Conservation (phyloP, 2,888 invertebrate species). For the Hypsopygia costalis region DNA sequence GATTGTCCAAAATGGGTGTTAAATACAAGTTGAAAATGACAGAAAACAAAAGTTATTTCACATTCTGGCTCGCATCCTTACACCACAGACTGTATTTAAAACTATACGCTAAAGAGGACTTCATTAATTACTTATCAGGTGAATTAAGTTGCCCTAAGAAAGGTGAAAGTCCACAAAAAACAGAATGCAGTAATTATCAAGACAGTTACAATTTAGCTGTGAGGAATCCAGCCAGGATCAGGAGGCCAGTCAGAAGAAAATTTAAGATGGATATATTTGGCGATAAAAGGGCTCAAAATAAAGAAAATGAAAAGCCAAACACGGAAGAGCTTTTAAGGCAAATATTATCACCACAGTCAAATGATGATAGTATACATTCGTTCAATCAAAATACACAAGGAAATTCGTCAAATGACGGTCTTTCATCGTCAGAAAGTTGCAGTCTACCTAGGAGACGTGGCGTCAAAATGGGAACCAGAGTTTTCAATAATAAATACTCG, state of each 20-base stretch:
- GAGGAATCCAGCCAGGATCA: slow-evolving; percentile 57
- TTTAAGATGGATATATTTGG: slow-evolving; percentile 73
- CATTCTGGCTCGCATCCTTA: slow-evolving; percentile 88
- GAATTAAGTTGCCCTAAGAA: slow-evolving; percentile 77
- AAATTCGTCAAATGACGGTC: slow-evolving; percentile 66
- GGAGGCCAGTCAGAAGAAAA: slow-evolving; percentile 71
- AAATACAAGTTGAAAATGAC: slow-evolving; percentile 88
- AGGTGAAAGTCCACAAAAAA: slow-evolving; percentile 43
- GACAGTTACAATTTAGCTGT: slow-evolving; percentile 76
- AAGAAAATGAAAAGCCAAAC: slow-evolving; percentile 84
- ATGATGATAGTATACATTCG: slow-evolving; percentile 44
- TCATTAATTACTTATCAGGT: slow-evolving; percentile 82
- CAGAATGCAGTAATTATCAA: slow-evolving; percentile 69
- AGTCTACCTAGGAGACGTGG: slow-evolving; percentile 81
- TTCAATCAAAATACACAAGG: slow-evolving; percentile 40
- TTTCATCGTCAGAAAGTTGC: slow-evolving; percentile 72
- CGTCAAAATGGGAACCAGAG: slow-evolving; percentile 88
- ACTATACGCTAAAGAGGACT: slow-evolving; percentile 85
- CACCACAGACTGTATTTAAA: slow-evolving; percentile 89
- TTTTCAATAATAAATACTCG: slow-evolving; percentile 65
- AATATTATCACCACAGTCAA: slow-evolving; percentile 55
- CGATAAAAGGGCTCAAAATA: slow-evolving; percentile 81
- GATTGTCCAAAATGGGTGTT: slow-evolving; percentile 78
- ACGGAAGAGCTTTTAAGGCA: slow-evolving; percentile 62
- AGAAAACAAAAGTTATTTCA: slow-evolving; percentile 87